Evolutionary conservation across 2,113 vertebrate genomes (phyloP), one percentile per base, ranked within the genome.

Genomic region (Martes martes): DNA sequence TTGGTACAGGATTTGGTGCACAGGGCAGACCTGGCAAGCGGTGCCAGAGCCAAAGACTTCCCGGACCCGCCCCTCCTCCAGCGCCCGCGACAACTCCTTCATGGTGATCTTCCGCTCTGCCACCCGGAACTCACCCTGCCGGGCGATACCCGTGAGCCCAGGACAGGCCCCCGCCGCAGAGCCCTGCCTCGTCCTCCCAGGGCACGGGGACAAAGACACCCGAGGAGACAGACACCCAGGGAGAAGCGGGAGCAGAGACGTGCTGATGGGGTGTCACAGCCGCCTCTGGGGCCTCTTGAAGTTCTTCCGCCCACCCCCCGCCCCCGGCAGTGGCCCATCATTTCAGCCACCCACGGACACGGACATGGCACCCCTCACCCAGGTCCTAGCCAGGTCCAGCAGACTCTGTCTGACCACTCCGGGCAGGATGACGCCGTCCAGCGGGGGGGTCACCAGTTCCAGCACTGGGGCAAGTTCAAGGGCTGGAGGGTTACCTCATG

Each of bases 21-120:
- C 99, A 0, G 99, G 99, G 97, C 99, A 99, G 36, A 99, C 99
- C 4, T 99, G 99, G 23, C 99, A 99, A 9, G 99, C 99, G 0
- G 99, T 99, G 61, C 99, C 99, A 0, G 99, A 99, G 4, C 99
- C 99, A 0, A 99, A 99, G 93, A 99, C 97, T 96, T 99, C 99
- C 81, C 98, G 98, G 11, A 99, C 94, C 4, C 99, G 97, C 0
- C 99, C 98, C 0, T 98, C 98, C 0, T 99, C 97, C 97, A 99
- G 97, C 6, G 99, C 99, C 11, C 33, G 93, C 24, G 99, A 63
- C 45, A 99, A 65, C 83, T 99, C 99, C 83, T 98, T 83, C 99
- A 99, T 99, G 61, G 59, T 84, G 95, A 99, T 24, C 0, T 59
- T 91, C 0, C 99, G 98, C 97, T 99, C 99, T 0, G 94, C 98